Percentiles rank a stretch among this genome's conserved stretches.
Conservation (phyloP, 2,888 invertebrate genomes). For the Cephus rjabovi region DNA sequence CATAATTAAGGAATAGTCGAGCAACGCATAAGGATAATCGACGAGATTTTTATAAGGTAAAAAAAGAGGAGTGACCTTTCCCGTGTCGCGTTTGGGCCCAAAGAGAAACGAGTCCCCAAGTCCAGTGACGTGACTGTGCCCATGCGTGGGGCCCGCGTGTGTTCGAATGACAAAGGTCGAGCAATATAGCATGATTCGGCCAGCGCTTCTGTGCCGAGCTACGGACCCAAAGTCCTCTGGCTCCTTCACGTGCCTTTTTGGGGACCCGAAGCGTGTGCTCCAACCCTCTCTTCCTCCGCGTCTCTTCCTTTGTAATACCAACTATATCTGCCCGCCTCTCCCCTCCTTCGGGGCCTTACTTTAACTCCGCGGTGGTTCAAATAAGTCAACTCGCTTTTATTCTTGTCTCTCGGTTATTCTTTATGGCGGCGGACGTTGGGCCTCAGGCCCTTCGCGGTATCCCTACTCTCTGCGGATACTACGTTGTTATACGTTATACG, state of each 20-base stretch:
- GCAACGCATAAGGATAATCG: background rate
- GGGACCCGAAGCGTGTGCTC: background rate
- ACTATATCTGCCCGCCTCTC: constrained; percentile 1
- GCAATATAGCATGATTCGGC: constrained; percentile 55
- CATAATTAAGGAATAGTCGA: background rate
- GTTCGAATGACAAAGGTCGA: constrained; percentile 55
- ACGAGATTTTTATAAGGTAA: background rate
- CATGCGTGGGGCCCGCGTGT: constrained; percentile 25
- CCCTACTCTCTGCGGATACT: constrained; percentile 16
- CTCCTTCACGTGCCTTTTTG: background rate
- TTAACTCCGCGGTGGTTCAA: constrained; percentile 42
- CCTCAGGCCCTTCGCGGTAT: constrained; percentile 22
- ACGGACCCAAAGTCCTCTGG: background rate
- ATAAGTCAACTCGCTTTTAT: constrained; percentile 62
- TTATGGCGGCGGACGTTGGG: constrained; percentile 43
- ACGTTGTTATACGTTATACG: constrained; percentile 21
- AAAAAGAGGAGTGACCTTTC: background rate
- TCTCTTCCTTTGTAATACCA: background rate
- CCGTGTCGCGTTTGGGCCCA: background rate
- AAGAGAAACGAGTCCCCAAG: background rate
- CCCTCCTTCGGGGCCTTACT: constrained; percentile 19
- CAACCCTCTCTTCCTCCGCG: background rate
- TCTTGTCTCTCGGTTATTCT: constrained; percentile 60
- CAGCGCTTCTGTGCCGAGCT: constrained; percentile 47
- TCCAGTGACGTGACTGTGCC: background rate